Evolutionary conservation across 2,113 vertebrate genomes (phyloP).

Genomic region (Lates calcarifer): DNA sequence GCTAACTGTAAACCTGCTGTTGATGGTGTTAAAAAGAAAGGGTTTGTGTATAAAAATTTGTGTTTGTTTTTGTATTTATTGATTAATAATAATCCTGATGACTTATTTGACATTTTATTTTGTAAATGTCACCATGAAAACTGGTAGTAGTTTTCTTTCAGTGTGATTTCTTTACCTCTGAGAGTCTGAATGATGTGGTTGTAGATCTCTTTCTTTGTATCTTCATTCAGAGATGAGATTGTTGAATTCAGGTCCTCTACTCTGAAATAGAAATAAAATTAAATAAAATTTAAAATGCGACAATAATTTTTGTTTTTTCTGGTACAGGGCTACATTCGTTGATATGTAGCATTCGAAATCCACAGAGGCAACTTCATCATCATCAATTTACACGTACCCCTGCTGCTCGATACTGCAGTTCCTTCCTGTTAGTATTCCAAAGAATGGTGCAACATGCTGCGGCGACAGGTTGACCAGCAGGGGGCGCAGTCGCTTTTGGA

Average conservation of each 20-base stretch:
- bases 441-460: slow-evolving; percentile 65
- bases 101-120: neutral
- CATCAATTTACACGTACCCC: slow-evolving; percentile 59
- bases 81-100: no score
- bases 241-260: slow-evolving; percentile 68
- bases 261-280: slow-evolving; percentile 66
- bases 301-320: no score
- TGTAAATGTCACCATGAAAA: neutral
- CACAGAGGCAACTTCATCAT: neutral
- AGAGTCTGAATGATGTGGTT: slow-evolving; percentile 73
- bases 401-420: slow-evolving; percentile 67
- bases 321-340: neutral
- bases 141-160: neutral
- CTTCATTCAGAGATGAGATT: slow-evolving; percentile 61
- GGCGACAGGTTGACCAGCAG: slow-evolving; percentile 67
- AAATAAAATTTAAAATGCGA: neutral
- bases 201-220: slow-evolving; percentile 61
- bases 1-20: neutral
- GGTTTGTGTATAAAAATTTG: no score
- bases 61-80: no score
- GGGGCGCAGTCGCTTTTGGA: slow-evolving; percentile 64
- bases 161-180: slow-evolving; percentile 64
- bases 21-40: no score
- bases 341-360: neutral
- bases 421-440: slow-evolving; percentile 66